Percentiles rank a stretch among this genome's conserved stretches.
Evolutionary conservation across 1,140 invertebrate genomes (phyloP).

Genomic region (Leptinotarsa undecemlineata): DNA sequence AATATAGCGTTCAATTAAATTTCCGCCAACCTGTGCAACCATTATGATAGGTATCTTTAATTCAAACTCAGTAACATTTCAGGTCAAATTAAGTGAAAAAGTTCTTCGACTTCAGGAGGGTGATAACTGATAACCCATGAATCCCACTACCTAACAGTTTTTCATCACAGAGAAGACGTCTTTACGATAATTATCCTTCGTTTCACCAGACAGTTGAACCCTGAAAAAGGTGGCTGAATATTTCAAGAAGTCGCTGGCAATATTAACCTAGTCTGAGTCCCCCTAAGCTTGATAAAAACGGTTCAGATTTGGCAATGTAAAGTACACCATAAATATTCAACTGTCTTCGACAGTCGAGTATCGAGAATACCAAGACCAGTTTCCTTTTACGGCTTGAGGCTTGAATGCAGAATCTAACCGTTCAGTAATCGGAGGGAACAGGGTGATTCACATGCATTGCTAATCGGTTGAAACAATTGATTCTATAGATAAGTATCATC

Average conservation of each 20-base stretch:
- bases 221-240: not conserved
- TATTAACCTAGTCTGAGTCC: not conserved
- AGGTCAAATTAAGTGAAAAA: too few relatives aligned
- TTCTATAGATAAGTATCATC: too few relatives aligned
- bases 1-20: too few relatives aligned
- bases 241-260: not conserved
- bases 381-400: constrained; percentile 24
- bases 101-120: too few relatives aligned
- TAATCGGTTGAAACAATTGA: not conserved
- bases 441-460: not conserved
- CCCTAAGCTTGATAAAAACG: constrained; percentile 22
- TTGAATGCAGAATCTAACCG: constrained; percentile 1
- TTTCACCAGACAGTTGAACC: too few relatives aligned
- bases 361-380: constrained; percentile 11
- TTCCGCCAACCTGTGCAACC: too few relatives aligned
- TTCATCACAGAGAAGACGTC: too few relatives aligned
- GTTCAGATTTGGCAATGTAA: constrained; percentile 24
- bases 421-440: not conserved
- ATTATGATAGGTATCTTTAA: too few relatives aligned
- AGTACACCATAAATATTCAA: constrained; percentile 19
- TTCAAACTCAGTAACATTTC: too few relatives aligned
- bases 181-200: too few relatives aligned
- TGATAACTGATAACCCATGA: too few relatives aligned
- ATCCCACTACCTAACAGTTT: too few relatives aligned
- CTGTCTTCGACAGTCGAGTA: constrained; percentile 9